Evolutionary conservation across 2,797 vertebrate species (phyloP), one percentile per base, ranked within the genome.

Genomic region (Balearica regulorum): DNA sequence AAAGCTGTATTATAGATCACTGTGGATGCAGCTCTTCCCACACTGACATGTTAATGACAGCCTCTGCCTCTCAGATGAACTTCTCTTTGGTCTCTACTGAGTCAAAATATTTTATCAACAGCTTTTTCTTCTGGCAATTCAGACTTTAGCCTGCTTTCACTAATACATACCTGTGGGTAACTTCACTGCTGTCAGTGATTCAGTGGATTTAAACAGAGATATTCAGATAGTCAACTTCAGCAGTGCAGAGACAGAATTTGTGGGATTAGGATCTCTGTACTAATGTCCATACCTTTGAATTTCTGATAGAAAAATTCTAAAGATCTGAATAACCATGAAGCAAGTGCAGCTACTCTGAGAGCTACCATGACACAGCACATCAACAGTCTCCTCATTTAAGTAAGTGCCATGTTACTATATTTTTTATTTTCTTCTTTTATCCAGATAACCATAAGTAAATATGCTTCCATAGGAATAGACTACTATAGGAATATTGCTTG

Each of bases 71-170:
- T 86, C 88, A 78, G 85, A 78, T 62, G 10, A 86, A 82, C 54
- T 83, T 66, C 37, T 55, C 22, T 90, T 87, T 81, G 53, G 85
- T 57, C 33, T 94, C 43, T 53, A 62, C 16, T 64, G 46, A 64
- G 72, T 54, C 61, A 92, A 91, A 96, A 88, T 83, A 88, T 72
- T 87, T 69, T 72, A 71, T 39, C 49, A 93, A 90, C 19, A 84
- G n/a, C 10, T 53, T 81, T 90, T 71, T 83, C 37, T 73, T 58
- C 44, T 68, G 18, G 48, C 6, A 93, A n/a, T 73, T 90, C 39
- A 78, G 51, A 58, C 21, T 87, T 94, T 15, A 90, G 53, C 33
- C 46, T 81, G 35, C 24, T 86, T 83, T 33, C 4, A 6, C 26
- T 71, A 53, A 43, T 54, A 29, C 9, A 19, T 28, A 88, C 24